Base-by-base conservation (phyloP, 2,113 vertebrate species). In the Cacatua alba region DNA sequence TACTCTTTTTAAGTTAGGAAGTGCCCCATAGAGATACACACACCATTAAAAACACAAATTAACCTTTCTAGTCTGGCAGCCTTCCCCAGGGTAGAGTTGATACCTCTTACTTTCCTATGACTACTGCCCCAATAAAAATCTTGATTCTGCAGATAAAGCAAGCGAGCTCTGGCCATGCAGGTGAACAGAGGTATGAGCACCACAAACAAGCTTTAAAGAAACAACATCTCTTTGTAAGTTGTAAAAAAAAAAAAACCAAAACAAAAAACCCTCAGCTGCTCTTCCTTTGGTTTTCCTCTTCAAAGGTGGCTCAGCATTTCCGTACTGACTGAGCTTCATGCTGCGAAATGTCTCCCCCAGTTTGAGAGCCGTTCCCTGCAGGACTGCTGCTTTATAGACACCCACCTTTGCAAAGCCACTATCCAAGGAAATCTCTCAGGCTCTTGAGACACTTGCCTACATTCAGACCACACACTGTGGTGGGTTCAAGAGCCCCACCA, bases 401-500 rank as follows among this genome's bases (percentile, higher is more conserved):
- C 9, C 31, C 19, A 37, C 26, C 17, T 29, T 37, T 1, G 9
- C 6, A 33, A 46, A 67, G 52, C 19, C 46, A n/a, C 46, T 12
- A 4, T 21, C 53, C 67, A 67, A 57, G 39, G 51, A 48, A 35
- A 24, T 0, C 1, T 16, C 51, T 26, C 10, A 2, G 35, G 57
- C 51, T 72, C 65, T 11, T 5, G 8, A 24, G 35, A 13, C 33
- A 20, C 71, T 52, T 51, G 37, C 49, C 49, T 18, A 39, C 35
- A 2, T 9, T 37, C 52, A 37, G 49, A 57, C 12, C 19, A n/a
- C 19, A 31, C 0, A 0, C 6, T 69, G 49, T 6, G 39, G 33
- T 10, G 57, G 37, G 39, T 5, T 37, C 26, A 15, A 60, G 25
- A 77, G 59, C 52, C 35, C 35, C 26, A 14, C n/a, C 11, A 31